Evolutionary conservation across 2,888 invertebrate species (phyloP).

Genomic region (Meiosimyza platycephala): DNA sequence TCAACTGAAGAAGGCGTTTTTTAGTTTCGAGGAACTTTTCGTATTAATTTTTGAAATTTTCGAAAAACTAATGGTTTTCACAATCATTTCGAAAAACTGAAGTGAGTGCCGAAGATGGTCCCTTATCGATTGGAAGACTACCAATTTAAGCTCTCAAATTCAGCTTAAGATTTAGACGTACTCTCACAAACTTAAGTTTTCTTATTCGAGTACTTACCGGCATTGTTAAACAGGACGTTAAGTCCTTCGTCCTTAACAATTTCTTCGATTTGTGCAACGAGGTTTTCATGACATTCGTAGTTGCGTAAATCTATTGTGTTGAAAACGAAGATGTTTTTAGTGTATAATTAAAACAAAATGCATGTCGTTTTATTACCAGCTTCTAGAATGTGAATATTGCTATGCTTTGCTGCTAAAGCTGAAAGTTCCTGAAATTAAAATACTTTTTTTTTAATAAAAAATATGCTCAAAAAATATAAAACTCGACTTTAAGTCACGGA

Average conservation of each 20-base stretch:
- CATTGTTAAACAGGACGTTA: conserved; percentile 90
- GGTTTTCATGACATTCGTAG: conserved; percentile 71
- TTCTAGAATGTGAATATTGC: conserved; percentile 77
- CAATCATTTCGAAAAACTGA: no score
- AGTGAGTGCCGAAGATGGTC: no score
- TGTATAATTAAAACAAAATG: not conserved
- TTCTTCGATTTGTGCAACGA: conserved; percentile 72
- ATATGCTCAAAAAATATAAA: no score
- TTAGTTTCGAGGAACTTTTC: no score
- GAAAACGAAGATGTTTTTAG: not conserved
- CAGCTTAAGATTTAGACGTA: no score
- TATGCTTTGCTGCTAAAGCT: conserved; percentile 71
- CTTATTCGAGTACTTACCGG: conserved; percentile 69
- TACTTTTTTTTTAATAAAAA: no score
- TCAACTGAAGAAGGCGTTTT: no score
- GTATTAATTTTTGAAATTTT: no score
- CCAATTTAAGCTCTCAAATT: no score
- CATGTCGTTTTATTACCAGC: conserved; percentile 71
- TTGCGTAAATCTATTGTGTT: conserved; percentile 74
- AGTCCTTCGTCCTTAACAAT: conserved; percentile 78
- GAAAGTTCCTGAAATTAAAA: conserved; percentile 75
- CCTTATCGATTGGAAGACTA: no score
- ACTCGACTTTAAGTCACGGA: no score
- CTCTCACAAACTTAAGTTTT: conserved; percentile 72
- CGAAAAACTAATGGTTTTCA: no score